Evolutionary conservation across 2,797 vertebrate species (phyloP).

Genomic region (Buphagus erythrorhynchus): DNA sequence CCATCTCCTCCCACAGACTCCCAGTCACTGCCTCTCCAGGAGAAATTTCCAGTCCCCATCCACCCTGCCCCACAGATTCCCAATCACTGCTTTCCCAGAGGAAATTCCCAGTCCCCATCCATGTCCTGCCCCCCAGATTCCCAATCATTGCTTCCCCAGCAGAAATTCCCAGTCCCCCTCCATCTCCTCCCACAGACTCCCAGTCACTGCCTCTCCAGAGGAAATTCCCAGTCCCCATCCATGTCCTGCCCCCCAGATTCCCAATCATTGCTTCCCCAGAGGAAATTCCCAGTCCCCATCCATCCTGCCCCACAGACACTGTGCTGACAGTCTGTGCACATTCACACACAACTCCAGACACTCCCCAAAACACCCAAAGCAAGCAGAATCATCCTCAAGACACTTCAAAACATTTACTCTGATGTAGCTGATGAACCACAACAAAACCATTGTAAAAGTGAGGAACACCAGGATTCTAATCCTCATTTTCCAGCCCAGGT

Average conservation of each 20-base stretch:
- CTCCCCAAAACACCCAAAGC: background rate
- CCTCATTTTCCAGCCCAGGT: background rate
- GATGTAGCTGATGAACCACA: background rate
- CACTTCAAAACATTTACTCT: background rate
- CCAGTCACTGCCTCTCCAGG: background rate
- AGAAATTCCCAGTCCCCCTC: background rate
- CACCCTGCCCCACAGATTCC: rapidly evolving
- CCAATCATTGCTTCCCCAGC: background rate
- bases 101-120: too few species aligned
- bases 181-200: background rate
- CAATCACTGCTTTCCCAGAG: too few species aligned
- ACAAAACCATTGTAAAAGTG: rapidly evolving
- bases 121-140: too few species aligned
- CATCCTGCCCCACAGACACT: background rate
- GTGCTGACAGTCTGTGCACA: rapidly evolving
- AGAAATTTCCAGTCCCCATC: background rate
- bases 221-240: background rate
- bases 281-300: background rate
- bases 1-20: too few species aligned
- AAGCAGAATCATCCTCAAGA: background rate
- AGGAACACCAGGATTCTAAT: background rate
- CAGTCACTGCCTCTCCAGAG: rapidly evolving
- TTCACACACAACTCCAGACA: background rate
- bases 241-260: rapidly evolving
- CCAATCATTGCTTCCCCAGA: rapidly evolving